phyloP scores from a whole-genome alignment of 2,113 vertebrate species.

The Microcebus ravelobensis region DNA sequence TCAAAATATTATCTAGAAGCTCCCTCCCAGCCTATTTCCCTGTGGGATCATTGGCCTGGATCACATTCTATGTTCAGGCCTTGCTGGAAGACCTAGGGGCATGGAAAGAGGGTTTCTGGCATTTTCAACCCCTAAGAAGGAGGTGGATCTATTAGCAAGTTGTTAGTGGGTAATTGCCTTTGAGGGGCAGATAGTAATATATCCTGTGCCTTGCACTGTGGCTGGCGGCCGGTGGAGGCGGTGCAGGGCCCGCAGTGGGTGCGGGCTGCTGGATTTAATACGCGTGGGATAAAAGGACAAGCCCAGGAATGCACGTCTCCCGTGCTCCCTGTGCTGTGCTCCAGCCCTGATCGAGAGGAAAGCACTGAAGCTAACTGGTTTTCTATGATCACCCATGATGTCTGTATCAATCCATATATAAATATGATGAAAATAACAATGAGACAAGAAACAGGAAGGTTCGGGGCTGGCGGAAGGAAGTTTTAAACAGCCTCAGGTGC shows the following conservation, averaged over 20 bases:
- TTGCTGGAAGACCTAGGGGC: not conserved
- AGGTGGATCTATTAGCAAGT: not conserved
- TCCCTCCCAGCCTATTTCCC: not conserved
- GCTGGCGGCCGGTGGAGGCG: no score
- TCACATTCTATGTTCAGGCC: not conserved
- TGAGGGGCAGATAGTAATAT: not conserved
- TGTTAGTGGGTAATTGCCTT: not conserved
- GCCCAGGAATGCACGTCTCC: not conserved
- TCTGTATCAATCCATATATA: not conserved
- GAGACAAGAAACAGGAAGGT: not conserved
- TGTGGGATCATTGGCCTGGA: not conserved
- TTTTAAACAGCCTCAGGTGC: not conserved
- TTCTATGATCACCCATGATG: not conserved
- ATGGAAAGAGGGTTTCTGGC: not conserved
- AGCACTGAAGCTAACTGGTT: not conserved
- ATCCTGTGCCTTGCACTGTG: not conserved
- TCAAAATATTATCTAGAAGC: not conserved
- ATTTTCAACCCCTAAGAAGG: not conserved
- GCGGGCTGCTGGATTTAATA: not conserved
- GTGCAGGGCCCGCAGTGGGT: accelerated
- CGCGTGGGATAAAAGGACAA: not conserved
- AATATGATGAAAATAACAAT: not conserved
- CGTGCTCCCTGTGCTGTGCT: not conserved
- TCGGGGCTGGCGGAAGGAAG: not conserved
- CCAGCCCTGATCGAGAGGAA: not conserved